Base-by-base conservation (phyloP, 2,797 vertebrate genomes). In the Hoplostethus mediterraneus region DNA sequence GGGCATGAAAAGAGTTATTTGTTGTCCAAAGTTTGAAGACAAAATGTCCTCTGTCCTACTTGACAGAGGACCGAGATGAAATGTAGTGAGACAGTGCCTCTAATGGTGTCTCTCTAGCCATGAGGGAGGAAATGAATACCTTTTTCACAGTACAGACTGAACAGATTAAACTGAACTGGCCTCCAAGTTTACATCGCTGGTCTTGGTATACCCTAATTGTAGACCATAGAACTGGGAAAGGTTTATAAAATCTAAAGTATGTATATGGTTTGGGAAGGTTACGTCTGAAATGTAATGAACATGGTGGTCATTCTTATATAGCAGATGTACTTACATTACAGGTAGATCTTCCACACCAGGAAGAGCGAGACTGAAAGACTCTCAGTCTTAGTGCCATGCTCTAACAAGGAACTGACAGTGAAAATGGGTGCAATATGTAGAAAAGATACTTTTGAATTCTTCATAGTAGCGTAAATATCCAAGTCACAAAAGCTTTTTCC, bases 1-100 rank as follows among this genome's bases (percentile, higher is more conserved):
- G 45, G 42, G 47, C 33, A 67, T 13, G 16, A 72, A 75, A 73
- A 70, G 45, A 31, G 44, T 6, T 48, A 3, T 61, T 44, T 60
- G 9, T 25, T 48, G 36, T 17, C 31, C 11, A 40, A 36, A 44
- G 45, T 69, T 62, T 65, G 16, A 64, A 59, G 42, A 81, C 66
- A 73, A 57, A 73, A 59, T 57, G 42, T 63, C 69, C 66, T 82
- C 75, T 78, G 79, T 78, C 33, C 55, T 30, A 31, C 47, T 21
- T 45, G 36, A 62, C 31, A 38, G 30, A 38, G 51, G 16, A n/a
- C 52, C 6, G 8, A 63, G 66, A 71, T 62, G 56, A 75, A 69
- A 68, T 47, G 25, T 17, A 54, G 33, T 3, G 1, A 74, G 55
- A 9, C 47, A 59, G 61, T 57, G 13, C 38, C 36, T 3, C 12